Conservation (phyloP, 2,888 invertebrate genomes). For the Eutolmus rufibarbis region DNA sequence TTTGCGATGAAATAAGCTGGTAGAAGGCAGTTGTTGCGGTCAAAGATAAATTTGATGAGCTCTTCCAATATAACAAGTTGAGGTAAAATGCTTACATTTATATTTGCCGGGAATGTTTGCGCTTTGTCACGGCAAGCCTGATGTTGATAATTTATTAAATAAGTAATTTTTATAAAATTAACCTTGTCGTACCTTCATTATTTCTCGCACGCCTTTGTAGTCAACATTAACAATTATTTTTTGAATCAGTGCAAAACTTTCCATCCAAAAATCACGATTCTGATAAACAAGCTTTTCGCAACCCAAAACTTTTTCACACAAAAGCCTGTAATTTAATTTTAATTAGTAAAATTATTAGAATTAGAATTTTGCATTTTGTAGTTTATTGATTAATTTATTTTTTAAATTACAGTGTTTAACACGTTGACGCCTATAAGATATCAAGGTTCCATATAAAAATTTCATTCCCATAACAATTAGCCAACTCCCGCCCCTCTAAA, state of each 20-base stretch:
- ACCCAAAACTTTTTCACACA: constrained; percentile 85
- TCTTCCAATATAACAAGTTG: constrained; percentile 82
- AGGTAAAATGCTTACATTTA: constrained; percentile 81
- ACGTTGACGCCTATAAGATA: too few relatives aligned
- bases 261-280: constrained; percentile 88
- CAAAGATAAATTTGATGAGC: constrained; percentile 88
- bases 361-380: too few relatives aligned
- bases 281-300: constrained; percentile 84
- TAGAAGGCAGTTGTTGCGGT: constrained; percentile 87
- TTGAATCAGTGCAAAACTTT: constrained; percentile 83
- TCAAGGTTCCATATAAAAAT: too few relatives aligned
- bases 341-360: neutral
- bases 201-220: constrained; percentile 93
- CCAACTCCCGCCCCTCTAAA: too few relatives aligned
- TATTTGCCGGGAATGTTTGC: constrained; percentile 77
- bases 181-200: constrained; percentile 75
- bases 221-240: constrained; percentile 90
- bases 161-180: neutral
- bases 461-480: too few relatives aligned
- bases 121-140: constrained; percentile 89
- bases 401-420: too few relatives aligned
- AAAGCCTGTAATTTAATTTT: constrained; percentile 66
- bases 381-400: too few relatives aligned
- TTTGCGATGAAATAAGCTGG: constrained; percentile 96
- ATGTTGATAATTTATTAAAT: neutral